Evolutionary conservation across 2,888 invertebrate genomes (phyloP), one percentile per base, ranked within the genome.

Genomic region (Mycalesis mineus): DNA sequence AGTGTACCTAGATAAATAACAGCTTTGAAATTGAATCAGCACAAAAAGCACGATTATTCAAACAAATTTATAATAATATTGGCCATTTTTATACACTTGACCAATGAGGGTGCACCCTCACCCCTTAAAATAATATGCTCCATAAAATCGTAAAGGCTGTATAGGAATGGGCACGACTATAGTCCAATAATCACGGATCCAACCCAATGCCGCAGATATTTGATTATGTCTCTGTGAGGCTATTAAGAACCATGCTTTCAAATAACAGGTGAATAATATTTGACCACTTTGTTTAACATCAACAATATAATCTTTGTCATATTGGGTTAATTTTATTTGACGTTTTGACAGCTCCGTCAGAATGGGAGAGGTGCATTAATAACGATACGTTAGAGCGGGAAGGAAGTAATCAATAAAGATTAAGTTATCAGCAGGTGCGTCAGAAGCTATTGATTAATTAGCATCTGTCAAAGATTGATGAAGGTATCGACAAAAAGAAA

Each of bases 291-390:
- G 37, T 39, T 39, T 37, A 33, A 15, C 2, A 49, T 53, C 8
- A 5, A 42, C 0, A 42, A 13, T 7, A 40, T 73, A 66, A 52
- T 74, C 77, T 73, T 56, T 73, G 73, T 5, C 51, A 55, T 65
- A 55, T 61, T 53, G 63, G 61, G 63, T 65, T 74, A 76, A 75
- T 74, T 69, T 72, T 72, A 73, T 77, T 78, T 75, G 77, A 78
- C 74, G 58, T 74, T 75, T 78, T 75, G 77, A 80, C 76, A 78
- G 73, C 47, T 59, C 15, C 9, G 52, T n/a, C 49, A 57, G 52
- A 44, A 22, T 44, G 22, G 29, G 47, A 57, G 17, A 22, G 28
- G 13, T 52, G 40, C 39, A 57, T 57, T 39, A 52, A 52, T 47
- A 22, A 39, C 33, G 29, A 41, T 22, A 29, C 13, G 52, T 57